A percentile compares a stretch with the other conserved stretches of the same genome.
These are phyloP conservation scores for western clawed frog (Xenopus tropicalis) DNA, from an alignment of 2,113 vertebrate species.

Conservation along the genomic window DNA sequence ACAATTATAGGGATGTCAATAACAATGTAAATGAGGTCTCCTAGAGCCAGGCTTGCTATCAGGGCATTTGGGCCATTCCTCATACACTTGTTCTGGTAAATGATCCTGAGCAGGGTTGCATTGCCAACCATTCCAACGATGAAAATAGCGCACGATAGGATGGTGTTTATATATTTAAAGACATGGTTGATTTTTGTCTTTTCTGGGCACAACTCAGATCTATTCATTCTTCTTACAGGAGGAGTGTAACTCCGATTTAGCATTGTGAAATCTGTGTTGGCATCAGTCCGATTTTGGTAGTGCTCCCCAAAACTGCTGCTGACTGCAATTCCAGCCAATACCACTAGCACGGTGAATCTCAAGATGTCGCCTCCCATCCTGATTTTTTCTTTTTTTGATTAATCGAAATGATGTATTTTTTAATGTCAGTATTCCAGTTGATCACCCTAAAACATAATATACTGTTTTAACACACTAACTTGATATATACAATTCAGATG, in stretches of 20 bases:
- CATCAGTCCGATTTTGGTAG: slow-evolving; percentile 53
- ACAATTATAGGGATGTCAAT: slow-evolving; percentile 88
- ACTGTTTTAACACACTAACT: neutral
- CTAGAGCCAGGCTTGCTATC: slow-evolving; percentile 93
- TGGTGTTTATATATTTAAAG: slow-evolving; percentile 93
- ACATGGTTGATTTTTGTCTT: slow-evolving; percentile 66
- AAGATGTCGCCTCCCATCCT: slow-evolving; percentile 61
- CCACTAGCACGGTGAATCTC: slow-evolving; percentile 56
- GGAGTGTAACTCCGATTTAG: slow-evolving; percentile 50
- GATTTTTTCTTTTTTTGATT: slow-evolving; percentile 39
- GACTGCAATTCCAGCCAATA: slow-evolving; percentile 54
- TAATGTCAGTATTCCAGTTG: slow-evolving; percentile 16
- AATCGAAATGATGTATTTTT: slow-evolving; percentile 10
- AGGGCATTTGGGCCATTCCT: slow-evolving; percentile 95
- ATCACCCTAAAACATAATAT: slow-evolving; percentile 15
- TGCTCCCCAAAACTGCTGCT: slow-evolving; percentile 59
- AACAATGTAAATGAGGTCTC: slow-evolving; percentile 94
- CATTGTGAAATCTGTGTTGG: slow-evolving; percentile 48
- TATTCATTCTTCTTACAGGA: slow-evolving; percentile 46
- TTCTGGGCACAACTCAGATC: slow-evolving; percentile 57
- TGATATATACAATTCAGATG: too few species aligned
- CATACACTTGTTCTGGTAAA: slow-evolving; percentile 98
- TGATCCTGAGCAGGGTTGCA: slow-evolving; percentile 92
- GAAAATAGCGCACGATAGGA: slow-evolving; percentile 86
- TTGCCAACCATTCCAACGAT: slow-evolving; percentile 94